These are phyloP conservation scores for Melanotaenia maccullochi DNA, from an alignment of 2,797 vertebrate genomes.

Conservation along the genomic window DNA sequence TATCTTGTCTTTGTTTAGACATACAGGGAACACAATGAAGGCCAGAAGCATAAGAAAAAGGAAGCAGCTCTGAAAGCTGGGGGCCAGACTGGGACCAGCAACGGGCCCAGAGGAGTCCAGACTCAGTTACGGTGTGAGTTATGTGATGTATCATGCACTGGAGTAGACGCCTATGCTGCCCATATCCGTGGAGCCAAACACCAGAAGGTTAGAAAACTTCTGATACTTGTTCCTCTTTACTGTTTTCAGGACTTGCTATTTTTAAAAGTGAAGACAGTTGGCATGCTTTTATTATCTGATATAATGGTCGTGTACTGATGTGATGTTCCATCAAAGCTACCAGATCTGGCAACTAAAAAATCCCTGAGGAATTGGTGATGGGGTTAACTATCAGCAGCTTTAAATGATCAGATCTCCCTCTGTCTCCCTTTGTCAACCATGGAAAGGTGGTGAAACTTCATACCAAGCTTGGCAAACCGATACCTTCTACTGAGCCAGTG, in stretches of 20 bases:
- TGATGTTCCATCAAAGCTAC: conserved; percentile 41
- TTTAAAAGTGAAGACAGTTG: conserved; percentile 6
- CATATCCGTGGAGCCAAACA: conserved; percentile 84
- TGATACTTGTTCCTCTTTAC: not conserved
- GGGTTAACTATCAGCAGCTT: conserved; percentile 39
- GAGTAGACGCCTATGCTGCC: conserved; percentile 82
- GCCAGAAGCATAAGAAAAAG: conserved; percentile 91
- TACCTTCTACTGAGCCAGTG: conserved; percentile 84
- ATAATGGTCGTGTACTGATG: conserved; percentile 13
- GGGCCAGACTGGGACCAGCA: conserved; percentile 59
- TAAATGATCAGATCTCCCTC: conserved; percentile 29
- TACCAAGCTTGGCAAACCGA: conserved; percentile 89
- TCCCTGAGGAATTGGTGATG: conserved; percentile 32
- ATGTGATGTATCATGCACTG: conserved; percentile 85
- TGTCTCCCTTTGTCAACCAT: conserved; percentile 46
- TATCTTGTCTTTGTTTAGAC: conserved; percentile 67
- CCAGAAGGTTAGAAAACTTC: conserved; percentile 79
- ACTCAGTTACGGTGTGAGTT: conserved; percentile 85
- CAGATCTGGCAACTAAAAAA: conserved; percentile 35
- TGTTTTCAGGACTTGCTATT: not conserved
- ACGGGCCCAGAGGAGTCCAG: conserved; percentile 74
- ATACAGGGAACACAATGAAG: conserved; percentile 86
- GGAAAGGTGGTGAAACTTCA: conserved; percentile 89
- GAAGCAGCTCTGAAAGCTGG: conserved; percentile 83
- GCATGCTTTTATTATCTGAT: conserved; percentile 9